Base-by-base conservation (phyloP, 1,140 invertebrate genomes). In the Polyergus mexicanus region DNA sequence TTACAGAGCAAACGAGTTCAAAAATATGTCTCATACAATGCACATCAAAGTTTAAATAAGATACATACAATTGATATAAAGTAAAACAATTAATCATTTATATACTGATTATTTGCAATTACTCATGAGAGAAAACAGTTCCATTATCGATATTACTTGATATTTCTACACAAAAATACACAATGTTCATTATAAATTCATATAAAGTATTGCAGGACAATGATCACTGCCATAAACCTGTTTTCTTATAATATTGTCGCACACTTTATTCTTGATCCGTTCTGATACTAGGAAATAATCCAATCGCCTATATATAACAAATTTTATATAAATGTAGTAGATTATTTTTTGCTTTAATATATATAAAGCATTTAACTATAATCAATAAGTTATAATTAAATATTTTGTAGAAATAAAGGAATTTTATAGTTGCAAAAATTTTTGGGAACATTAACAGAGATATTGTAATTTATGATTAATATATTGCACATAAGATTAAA, bases 271-370 rank as follows among this genome's bases (percentile, higher is more conserved):
- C 78, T 97, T 93, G 7, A 99, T 95, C 85, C 97, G 96, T 90
- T 98, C 95, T 2, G 98, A 99, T 5, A 99, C 93, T 44, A 99
- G 96, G 94, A 98, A 99, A 93, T 99, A 99, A 94, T 99, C 99
- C 86, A 99, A 94, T 93, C 99, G 96, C 98, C 97, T 98, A 95
- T 22, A 85, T 75, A 86, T 32, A 62, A 87, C 68, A 71, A 86
- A 32, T 58, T 58, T 54, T 38, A 32, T n/a, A 68, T 41, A 51
- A 16, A 44, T 51, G 5, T 44, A 28, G 58, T 25, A 16, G 35
- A 69, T 41, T 38, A 38, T 8, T 10, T 11, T 56, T 51, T n/a
- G 3, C 16, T 51, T 32, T 28, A 7, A n/a, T 35, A 2, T n/a
- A 25, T 63, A 63, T 63, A n/a, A 2, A 63, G 28, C 19, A 69